These are phyloP conservation scores for Takifugu rubripes DNA, from an alignment of 2,797 vertebrate genomes.

Conservation along the genomic window DNA sequence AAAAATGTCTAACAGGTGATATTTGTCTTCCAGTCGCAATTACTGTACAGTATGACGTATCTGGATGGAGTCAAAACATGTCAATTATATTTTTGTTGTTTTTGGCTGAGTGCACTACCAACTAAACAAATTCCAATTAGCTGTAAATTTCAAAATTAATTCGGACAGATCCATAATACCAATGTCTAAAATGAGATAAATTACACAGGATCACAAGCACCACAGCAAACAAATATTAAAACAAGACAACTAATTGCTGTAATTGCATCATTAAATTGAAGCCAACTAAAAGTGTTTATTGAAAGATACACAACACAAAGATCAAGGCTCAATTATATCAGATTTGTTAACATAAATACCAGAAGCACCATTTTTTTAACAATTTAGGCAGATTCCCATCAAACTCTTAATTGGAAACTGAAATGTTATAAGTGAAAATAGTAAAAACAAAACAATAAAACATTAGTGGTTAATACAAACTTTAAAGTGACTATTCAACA, in stretches of 20 bases:
- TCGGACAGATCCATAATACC: too few relatives aligned
- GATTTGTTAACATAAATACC: constrained; percentile 2
- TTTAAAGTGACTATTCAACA: neutral
- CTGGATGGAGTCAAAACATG: constrained; percentile 1
- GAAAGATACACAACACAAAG: constrained; percentile 23
- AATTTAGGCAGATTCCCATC: constrained; percentile 18
- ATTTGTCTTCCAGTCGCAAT: constrained; percentile 9
- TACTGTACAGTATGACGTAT: constrained; percentile 7
- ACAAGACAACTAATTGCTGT: constrained; percentile 26
- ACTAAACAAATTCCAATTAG: neutral
- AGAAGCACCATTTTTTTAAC: constrained; percentile 45
- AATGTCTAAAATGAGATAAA: constrained; percentile 9
- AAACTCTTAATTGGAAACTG: constrained; percentile 7
- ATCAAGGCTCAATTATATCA: constrained; percentile 5
- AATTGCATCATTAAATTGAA: constrained; percentile 24
- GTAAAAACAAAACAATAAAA: too few relatives aligned
- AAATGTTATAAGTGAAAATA: neutral
- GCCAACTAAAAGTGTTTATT: constrained; percentile 18
- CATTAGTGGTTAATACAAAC: constrained; percentile 18
- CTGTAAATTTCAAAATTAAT: too few relatives aligned
- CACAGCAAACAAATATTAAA: constrained; percentile 7
- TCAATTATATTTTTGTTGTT: constrained; percentile 5
- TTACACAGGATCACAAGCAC: constrained; percentile 38
- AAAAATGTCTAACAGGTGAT: neutral
- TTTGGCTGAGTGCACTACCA: constrained; percentile 3